These are phyloP conservation scores for Limnephilus marmoratus DNA, from an alignment of 2,888 invertebrate species.

Conservation along the genomic window DNA sequence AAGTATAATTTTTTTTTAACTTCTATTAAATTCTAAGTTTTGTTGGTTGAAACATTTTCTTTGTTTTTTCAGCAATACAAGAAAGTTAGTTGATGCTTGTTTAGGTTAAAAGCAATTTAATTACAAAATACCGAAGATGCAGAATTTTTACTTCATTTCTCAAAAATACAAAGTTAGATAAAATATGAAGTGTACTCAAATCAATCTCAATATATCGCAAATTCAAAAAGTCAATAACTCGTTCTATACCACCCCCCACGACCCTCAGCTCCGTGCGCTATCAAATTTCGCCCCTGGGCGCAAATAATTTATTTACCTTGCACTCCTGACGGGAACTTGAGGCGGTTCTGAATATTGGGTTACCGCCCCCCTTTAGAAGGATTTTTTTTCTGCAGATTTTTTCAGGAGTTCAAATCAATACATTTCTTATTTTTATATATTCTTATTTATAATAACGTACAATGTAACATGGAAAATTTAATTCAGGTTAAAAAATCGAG, in stretches of 20 bases:
- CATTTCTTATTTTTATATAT: background rate
- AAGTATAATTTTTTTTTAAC: no score
- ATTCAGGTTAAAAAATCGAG: no score
- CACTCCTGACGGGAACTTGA: conserved; percentile 12
- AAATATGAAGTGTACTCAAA: background rate
- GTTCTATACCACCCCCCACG: background rate
- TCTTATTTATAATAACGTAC: no score
- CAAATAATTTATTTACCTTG: conserved; percentile 5
- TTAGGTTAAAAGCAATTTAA: no score
- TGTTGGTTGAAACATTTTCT: no score
- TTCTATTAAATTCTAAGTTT: no score
- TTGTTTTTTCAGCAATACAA: no score
- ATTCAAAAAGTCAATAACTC: background rate
- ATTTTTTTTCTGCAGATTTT: background rate
- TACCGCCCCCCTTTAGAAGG: background rate
- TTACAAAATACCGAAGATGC: background rate
- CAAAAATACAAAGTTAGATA: background rate
- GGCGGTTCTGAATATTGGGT: background rate
- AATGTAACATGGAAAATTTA: no score
- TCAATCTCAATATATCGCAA: background rate
- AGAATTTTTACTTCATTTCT: background rate
- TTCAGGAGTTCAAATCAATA: background rate
- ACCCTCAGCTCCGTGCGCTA: background rate
- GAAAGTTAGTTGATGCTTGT: no score
- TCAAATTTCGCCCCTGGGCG: background rate